Evolutionary conservation across 2,797 vertebrate genomes (phyloP).

Genomic region (Sebastes alutus): DNA sequence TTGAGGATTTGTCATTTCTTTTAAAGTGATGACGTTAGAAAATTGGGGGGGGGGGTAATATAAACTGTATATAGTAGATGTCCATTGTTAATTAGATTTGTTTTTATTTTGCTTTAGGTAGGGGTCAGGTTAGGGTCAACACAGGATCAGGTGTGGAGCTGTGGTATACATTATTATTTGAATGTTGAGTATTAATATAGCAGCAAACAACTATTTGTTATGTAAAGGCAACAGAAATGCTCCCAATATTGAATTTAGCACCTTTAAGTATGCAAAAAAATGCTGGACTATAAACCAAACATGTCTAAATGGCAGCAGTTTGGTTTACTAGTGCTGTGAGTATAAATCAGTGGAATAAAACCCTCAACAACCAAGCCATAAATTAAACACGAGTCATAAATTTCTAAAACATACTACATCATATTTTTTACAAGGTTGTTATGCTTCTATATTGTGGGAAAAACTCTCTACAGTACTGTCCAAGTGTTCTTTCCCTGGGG

Average conservation of each 20-base stretch:
- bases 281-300: neutral
- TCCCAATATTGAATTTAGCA: too few relatives aligned
- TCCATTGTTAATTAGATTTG: neutral
- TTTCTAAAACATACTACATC: conserved; percentile 14
- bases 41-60: accelerated
- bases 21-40: too few relatives aligned
- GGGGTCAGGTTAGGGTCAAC: neutral
- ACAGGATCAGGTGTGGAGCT: neutral
- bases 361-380: neutral
- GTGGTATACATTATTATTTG: neutral
- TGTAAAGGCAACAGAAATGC: too few relatives aligned
- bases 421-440: neutral
- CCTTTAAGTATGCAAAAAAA: neutral
- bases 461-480: neutral
- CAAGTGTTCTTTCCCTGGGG: conserved; percentile 21
- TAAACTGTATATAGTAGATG: neutral
- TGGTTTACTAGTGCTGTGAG: neutral
- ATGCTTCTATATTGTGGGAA: neutral
- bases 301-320: neutral
- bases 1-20: too few relatives aligned
- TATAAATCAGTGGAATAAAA: neutral
- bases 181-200: neutral
- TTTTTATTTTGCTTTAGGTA: neutral
- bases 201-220: too few relatives aligned
- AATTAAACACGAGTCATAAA: neutral